Percentiles rank a stretch among this genome's conserved stretches.
Conservation (phyloP, 2,888 invertebrate species). For the Lacanobia wlatinum region DNA sequence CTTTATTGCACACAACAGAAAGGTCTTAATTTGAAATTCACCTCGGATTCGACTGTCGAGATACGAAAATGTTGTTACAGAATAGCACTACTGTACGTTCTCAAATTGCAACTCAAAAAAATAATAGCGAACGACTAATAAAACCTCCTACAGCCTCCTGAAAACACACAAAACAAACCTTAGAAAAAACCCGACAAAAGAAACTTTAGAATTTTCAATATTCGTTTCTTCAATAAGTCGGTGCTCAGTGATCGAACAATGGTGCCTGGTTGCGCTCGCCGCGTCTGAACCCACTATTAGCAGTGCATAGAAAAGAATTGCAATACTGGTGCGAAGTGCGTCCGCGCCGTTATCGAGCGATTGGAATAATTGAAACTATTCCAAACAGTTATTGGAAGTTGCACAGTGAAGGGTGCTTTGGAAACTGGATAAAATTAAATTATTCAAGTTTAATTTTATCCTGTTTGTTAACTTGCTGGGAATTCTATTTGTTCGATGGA, state of each 20-base stretch:
- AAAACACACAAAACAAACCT: no score
- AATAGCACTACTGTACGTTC: no score
- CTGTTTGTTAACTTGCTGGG: neutral
- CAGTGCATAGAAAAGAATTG: constrained; percentile 45
- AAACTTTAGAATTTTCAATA: constrained; percentile 47
- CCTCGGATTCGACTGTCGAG: no score
- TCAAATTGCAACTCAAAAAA: constrained; percentile 18
- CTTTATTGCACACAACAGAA: no score
- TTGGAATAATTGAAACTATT: constrained; percentile 49
- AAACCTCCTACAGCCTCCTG: constrained; percentile 12
- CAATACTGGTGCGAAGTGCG: constrained; percentile 37
- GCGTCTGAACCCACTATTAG: constrained; percentile 30
- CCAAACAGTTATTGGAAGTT: constrained; percentile 21
- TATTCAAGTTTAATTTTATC: neutral
- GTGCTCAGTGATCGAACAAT: constrained; percentile 56
- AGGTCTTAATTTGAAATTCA: no score
- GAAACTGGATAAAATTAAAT: constrained; percentile 6
- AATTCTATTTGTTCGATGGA: neutral
- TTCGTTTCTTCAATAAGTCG: constrained; percentile 52
- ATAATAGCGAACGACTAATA: constrained; percentile 23
- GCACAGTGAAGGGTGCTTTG: neutral
- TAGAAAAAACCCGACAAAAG: no score
- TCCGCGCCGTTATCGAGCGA: constrained; percentile 38
- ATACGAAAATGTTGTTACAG: no score
- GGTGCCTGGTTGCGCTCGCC: neutral